Evolutionary conservation across 2,113 vertebrate species (phyloP).

Genomic region (Spermophilus dauricus): DNA sequence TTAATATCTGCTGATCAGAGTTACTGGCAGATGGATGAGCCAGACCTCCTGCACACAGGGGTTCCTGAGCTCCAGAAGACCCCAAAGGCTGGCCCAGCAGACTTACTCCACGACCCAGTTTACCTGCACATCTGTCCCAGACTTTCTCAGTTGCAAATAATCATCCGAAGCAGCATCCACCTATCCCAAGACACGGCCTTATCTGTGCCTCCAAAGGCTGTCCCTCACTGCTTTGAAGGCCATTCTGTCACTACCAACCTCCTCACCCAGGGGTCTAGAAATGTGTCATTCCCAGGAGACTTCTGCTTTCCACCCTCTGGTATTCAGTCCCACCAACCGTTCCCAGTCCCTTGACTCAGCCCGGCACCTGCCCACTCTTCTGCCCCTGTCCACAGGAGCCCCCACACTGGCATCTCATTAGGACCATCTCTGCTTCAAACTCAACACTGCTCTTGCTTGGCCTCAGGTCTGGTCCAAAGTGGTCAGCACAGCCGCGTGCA

Average conservation of each 20-base stretch:
- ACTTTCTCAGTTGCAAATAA: background rate
- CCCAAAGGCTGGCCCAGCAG: background rate
- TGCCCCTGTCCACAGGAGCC: background rate
- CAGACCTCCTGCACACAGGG: too few relatives aligned
- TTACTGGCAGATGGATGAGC: background rate
- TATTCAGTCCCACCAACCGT: background rate
- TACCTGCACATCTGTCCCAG: background rate
- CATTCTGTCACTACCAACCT: background rate
- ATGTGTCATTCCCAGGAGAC: background rate
- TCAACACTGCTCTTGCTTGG: background rate
- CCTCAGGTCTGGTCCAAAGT: background rate
- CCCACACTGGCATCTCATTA: background rate
- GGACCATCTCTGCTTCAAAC: background rate
- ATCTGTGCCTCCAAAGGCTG: background rate
- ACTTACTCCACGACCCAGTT: background rate
- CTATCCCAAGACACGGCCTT: background rate
- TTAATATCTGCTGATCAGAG: background rate
- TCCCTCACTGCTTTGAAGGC: background rate
- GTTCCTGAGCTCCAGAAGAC: background rate
- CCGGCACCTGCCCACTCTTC: background rate
- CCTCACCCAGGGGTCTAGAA: background rate
- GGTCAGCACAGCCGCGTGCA: background rate
- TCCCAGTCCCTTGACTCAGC: background rate
- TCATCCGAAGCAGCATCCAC: background rate
- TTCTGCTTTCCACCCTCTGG: background rate